Evolutionary conservation across 2,888 invertebrate species (phyloP).

Genomic region (Andrena chrysosceles): DNA sequence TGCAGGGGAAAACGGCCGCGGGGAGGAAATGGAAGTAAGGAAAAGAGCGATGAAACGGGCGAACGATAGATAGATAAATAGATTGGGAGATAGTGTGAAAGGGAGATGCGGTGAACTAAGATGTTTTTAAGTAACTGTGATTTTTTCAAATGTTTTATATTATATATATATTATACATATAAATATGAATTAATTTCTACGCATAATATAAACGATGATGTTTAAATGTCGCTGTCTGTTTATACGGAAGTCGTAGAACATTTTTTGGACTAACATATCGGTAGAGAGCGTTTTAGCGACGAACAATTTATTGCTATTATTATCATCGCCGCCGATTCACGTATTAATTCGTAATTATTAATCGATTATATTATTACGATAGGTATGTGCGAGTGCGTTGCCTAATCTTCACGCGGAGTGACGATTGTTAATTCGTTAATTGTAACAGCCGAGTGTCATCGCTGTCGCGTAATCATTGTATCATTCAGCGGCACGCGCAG

Average conservation of each 20-base stretch:
- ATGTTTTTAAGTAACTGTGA: slow-evolving; percentile 83
- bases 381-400: slow-evolving; percentile 59
- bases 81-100: slow-evolving; percentile 28
- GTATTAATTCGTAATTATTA: slow-evolving; percentile 51
- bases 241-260: slow-evolving; percentile 72
- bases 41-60: neutral
- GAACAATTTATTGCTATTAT: slow-evolving; percentile 65
- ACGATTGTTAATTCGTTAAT: slow-evolving; percentile 61
- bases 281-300: slow-evolving; percentile 62
- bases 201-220: slow-evolving; percentile 77
- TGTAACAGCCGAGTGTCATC: slow-evolving; percentile 53
- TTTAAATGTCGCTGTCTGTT: slow-evolving; percentile 78
- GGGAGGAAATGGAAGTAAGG: neutral
- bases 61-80: neutral
- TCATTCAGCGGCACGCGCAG: slow-evolving; percentile 38
- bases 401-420: slow-evolving; percentile 59
- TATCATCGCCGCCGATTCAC: slow-evolving; percentile 49
- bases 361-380: slow-evolving; percentile 42
- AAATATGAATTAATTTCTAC: slow-evolving; percentile 78
- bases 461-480: slow-evolving; percentile 45
- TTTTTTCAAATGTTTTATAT: slow-evolving; percentile 83
- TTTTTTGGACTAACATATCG: slow-evolving; percentile 81
- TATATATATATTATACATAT: slow-evolving; percentile 73
- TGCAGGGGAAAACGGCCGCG: neutral
- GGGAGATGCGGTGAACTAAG: slow-evolving; percentile 60